Conservation (phyloP, 2,888 invertebrate species). For the Pteria penguin region DNA sequence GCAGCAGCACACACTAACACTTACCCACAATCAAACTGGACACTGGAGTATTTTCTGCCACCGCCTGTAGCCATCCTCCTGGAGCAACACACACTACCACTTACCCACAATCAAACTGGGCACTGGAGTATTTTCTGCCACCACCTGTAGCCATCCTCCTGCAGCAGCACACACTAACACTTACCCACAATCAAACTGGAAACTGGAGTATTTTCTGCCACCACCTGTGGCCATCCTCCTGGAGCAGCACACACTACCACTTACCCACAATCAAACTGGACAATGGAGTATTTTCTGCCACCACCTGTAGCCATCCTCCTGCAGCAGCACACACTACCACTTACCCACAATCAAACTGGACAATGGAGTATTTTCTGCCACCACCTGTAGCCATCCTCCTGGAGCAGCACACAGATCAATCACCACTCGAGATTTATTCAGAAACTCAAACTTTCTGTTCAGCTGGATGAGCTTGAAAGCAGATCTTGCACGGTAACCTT, state of each 20-base stretch:
- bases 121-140: not conserved
- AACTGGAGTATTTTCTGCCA: not conserved
- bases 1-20: no score
- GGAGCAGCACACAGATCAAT: slow-evolving; percentile 99
- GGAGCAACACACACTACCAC: no score
- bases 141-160: not conserved
- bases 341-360: slow-evolving; percentile 93
- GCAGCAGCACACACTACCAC: slow-evolving; percentile 98
- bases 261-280: slow-evolving; percentile 95
- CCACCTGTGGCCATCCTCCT: not conserved
- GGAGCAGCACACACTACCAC: no score
- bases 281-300: slow-evolving; percentile 98
- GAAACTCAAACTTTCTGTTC: slow-evolving; percentile 97
- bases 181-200: no score
- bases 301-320: slow-evolving; percentile 99
- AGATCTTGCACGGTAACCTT: slow-evolving; percentile 97
- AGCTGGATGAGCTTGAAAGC: slow-evolving; percentile 99
- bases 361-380: slow-evolving; percentile 98
- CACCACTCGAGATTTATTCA: slow-evolving; percentile 96
- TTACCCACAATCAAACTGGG: no score
- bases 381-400: slow-evolving; percentile 99
- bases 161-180: no score
- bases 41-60: slow-evolving; percentile 98
- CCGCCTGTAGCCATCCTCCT: slow-evolving; percentile 99
- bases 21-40: slow-evolving; percentile 95